Evolutionary conservation across 1,140 invertebrate species (phyloP), one percentile per base, ranked within the genome.

Genomic region (Solenopsis fugax): DNA sequence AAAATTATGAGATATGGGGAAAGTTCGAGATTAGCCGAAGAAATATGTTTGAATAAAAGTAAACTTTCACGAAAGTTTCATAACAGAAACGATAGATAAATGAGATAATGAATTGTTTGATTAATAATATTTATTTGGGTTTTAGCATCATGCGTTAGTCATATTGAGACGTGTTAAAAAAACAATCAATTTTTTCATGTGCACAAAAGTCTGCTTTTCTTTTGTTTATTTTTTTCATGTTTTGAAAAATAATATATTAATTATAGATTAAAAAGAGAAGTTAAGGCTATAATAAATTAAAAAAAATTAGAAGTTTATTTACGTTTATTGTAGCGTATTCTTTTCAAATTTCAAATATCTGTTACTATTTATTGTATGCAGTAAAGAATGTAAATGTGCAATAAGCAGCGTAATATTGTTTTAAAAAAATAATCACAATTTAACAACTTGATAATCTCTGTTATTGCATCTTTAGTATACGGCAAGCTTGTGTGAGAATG

Each of bases 371-470:
- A 13, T 69, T 80, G 10, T 9, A 69, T 4, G 7, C 12, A 41
- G 34, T n/a, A 12, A 37, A 16, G 9, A 37, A 24, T 4, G 18
- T 41, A 37, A 77, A 78, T 16, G 24, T 29, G 24, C 10, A 71
- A 54, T 13, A 12, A 13, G 6, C 16, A 54, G 16, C 10, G 12
- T 45, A 56, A 72, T 69, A 9, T 56, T 56, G 54, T 56, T 81
- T 45, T 18, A 72, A 45, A 81, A 72, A 45, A 81, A 45, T 72
- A 45, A 50, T 41, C 21, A 21, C 48, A 24, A 81, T 78, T 80
- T 65, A 21, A 65, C 13, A 5, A 12, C 29, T 64, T 52, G 16
- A 65, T 12, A 12, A 12, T 29, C 24, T 54, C 1, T 56, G 37
- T 45, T 54, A 13, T 58, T 71, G 1, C 0, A 58, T 45, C 21